Base-by-base conservation (phyloP, 2,888 invertebrate species). In the Agonopterix subpropinquella region DNA sequence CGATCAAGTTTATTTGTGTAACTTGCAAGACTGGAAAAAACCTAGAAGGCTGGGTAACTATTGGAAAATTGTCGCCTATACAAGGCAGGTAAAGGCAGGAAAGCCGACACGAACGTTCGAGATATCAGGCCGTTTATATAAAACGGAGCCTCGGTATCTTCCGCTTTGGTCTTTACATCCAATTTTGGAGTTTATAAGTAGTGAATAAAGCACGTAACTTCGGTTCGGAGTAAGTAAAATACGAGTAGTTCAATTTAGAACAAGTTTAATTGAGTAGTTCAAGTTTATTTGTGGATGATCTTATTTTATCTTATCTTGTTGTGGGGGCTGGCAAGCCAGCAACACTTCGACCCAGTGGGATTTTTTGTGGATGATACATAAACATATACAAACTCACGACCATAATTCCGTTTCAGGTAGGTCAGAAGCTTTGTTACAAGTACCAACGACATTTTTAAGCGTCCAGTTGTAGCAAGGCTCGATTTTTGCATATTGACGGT, bases 1-100 rank as follows among this genome's bases (percentile, higher is more conserved):
- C 58, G 65, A 66, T 69, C 70, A 58, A 62, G 71, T 69, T 70
- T 73, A 73, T 71, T 73, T 73, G 68, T 73, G 68, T 70, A 66
- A 66, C 36, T 11, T 47, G 47, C 59, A 15, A 51, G 43, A 18
- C 43, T 43, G 15, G 35, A 28, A 44, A 59, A 60, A 58, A 56
- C 53, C 57, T 50, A 49, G 53, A 48, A 54, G 50, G 51, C 28
- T 28, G 28, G 54, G 49, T 56, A 56, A 56, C 58, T 64, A 65
- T 67, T 69, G 70, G 73, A 73, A 73, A 72, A 68, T 69, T 61
- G 66, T 11, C 13, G 42, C 28, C 44, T 44, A 8, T 44, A 43
- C 35, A 44, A 44, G 43, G 37, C 43, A 45, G 10, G 37, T 39
- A 10, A 11, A 44, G 36, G 50, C 49, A 51, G 54, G 51, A 53